Evolutionary conservation across 2,113 vertebrate genomes (phyloP).

Genomic region (Ceratotherium simum): DNA sequence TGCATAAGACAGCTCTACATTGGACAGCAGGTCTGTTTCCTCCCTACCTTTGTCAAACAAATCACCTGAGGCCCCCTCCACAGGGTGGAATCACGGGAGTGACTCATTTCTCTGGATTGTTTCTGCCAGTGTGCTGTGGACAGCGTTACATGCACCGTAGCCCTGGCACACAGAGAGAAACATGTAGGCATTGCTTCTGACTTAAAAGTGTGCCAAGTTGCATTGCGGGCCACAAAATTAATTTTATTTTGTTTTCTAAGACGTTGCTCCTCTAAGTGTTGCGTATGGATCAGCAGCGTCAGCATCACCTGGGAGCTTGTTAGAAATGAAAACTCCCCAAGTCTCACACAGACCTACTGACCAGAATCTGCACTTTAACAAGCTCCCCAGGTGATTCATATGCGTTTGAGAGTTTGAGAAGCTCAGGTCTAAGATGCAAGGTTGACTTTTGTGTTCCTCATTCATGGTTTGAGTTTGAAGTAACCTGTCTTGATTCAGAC

Average conservation of each 20-base stretch:
- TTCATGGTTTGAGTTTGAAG: not conserved
- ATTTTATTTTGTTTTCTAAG: conserved; percentile 36
- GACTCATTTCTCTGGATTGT: conserved; percentile 16
- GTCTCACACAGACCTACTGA: not conserved
- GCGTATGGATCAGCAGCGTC: not conserved
- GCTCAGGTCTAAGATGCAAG: not conserved
- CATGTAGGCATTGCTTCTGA: not conserved
- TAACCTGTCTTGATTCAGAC: not conserved
- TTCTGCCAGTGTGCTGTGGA: not conserved
- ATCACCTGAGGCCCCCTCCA: not conserved
- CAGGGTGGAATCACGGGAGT: not conserved
- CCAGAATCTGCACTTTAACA: not conserved
- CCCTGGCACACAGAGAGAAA: not conserved
- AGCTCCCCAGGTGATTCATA: not conserved
- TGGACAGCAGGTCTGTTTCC: not conserved
- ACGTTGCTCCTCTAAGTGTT: not conserved
- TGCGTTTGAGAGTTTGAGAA: not conserved
- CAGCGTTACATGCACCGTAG: not conserved
- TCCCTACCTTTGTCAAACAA: not conserved
- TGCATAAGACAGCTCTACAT: not conserved
- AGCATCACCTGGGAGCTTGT: not conserved
- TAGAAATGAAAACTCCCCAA: not conserved
- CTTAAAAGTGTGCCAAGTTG: not conserved
- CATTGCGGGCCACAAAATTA: not conserved
- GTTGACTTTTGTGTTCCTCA: not conserved